These are phyloP conservation scores for Sclerurus mexicanus DNA, from an alignment of 2,113 vertebrate genomes.

Conservation along the genomic window DNA sequence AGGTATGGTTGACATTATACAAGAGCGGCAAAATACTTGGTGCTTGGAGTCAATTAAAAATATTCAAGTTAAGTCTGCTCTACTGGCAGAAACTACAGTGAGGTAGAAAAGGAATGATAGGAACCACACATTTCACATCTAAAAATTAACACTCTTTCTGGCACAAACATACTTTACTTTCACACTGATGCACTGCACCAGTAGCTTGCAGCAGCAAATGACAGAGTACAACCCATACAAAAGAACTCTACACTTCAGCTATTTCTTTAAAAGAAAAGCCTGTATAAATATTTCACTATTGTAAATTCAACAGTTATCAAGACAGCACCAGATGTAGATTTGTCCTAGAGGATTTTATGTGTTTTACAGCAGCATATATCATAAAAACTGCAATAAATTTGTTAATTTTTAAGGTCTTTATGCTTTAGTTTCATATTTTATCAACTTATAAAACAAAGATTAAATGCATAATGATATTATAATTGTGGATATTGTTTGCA, in stretches of 20 bases:
- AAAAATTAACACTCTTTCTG: slow-evolving; percentile 18
- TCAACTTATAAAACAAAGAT: slow-evolving; percentile 66
- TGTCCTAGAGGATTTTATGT: slow-evolving; percentile 65
- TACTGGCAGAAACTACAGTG: not conserved
- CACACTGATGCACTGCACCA: not conserved
- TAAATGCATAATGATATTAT: slow-evolving; percentile 45
- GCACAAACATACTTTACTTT: not conserved
- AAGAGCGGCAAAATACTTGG: not conserved
- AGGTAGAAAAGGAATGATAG: not conserved
- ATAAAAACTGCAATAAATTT: slow-evolving; percentile 70
- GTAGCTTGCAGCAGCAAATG: slow-evolving; percentile 28
- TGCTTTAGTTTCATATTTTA: slow-evolving; percentile 60
- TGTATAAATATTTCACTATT: slow-evolving; percentile 17
- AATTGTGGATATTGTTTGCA: slow-evolving; percentile 34
- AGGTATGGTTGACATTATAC: not conserved
- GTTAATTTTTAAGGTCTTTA: slow-evolving; percentile 62
- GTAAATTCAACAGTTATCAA: slow-evolving; percentile 61
- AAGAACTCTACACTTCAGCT: slow-evolving; percentile 20
- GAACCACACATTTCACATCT: not conserved
- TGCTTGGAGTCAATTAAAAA: not conserved
- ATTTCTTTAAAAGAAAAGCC: slow-evolving; percentile 50
- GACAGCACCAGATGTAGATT: slow-evolving; percentile 54
- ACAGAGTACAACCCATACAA: not conserved
- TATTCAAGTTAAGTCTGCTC: not conserved
- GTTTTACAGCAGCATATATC: slow-evolving; percentile 32